phyloP scores from a whole-genome alignment of 2,888 invertebrate genomes.

The Agriotes lineatus region DNA sequence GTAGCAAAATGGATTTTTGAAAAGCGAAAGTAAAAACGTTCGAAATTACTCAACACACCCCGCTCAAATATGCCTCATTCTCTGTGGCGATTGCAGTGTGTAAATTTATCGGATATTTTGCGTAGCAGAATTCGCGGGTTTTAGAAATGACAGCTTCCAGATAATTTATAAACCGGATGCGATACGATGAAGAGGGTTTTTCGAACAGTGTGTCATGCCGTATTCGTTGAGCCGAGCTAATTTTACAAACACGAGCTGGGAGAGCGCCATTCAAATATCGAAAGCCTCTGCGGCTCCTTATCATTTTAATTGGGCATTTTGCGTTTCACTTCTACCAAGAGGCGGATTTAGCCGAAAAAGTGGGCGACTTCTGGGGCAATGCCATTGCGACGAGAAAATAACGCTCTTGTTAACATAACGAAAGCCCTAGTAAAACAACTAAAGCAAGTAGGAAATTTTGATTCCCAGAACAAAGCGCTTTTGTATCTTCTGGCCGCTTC shows the following conservation, averaged over 20 bases:
- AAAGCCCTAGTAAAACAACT: no score
- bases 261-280: neutral
- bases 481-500: neutral
- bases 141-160: slow-evolving; percentile 31
- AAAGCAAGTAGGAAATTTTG: neutral
- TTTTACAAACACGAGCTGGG: slow-evolving; percentile 28
- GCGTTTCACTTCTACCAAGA: no score
- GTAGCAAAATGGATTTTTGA: neutral
- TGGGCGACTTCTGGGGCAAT: no score
- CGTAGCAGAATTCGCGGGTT: slow-evolving; percentile 25
- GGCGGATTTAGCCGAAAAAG: no score
- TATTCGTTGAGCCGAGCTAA: slow-evolving; percentile 23
- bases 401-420: no score
- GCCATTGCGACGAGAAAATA: no score
- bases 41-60: slow-evolving; percentile 5
- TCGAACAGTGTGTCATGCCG: slow-evolving; percentile 24
- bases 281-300: neutral
- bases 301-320: neutral
- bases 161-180: slow-evolving; percentile 32
- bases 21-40: neutral
- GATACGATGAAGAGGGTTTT: slow-evolving; percentile 28
- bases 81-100: slow-evolving; percentile 9
- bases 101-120: slow-evolving; percentile 25
- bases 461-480: neutral
- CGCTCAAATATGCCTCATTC: slow-evolving; percentile 16